These are phyloP conservation scores for Hoplodrina blanda DNA, from an alignment of 2,888 invertebrate species.

Conservation along the genomic window DNA sequence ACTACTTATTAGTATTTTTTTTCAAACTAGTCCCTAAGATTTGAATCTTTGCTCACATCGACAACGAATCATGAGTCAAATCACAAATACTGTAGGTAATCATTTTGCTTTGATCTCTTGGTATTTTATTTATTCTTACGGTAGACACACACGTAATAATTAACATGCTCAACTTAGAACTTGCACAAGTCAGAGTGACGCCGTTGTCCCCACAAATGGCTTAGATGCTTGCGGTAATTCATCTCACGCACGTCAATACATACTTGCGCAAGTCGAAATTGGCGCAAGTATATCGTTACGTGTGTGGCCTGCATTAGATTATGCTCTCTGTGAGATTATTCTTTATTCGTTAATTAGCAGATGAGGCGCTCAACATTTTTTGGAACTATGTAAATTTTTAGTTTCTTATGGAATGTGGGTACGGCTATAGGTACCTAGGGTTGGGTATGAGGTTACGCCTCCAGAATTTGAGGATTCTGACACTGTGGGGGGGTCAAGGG, in stretches of 20 bases:
- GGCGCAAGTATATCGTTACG: background rate
- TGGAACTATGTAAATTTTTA: conserved; percentile 14
- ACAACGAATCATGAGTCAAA: background rate
- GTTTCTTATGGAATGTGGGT: background rate
- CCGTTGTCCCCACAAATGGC: background rate
- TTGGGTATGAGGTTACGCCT: too few relatives aligned
- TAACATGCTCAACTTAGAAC: background rate
- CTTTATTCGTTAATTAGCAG: conserved; percentile 5
- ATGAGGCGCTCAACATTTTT: background rate
- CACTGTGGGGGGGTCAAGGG: too few relatives aligned
- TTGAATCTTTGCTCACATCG: background rate
- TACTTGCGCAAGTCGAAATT: background rate
- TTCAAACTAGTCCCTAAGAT: too few relatives aligned
- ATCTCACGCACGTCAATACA: too few relatives aligned
- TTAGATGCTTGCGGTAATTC: too few relatives aligned
- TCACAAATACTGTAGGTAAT: background rate
- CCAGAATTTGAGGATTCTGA: too few relatives aligned
- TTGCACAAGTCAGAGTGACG: background rate
- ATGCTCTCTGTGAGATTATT: conserved; percentile 3
- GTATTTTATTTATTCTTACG: background rate
- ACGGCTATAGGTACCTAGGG: too few relatives aligned
- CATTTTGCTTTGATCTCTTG: background rate
- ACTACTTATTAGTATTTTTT: too few relatives aligned
- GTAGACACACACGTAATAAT: too few relatives aligned
- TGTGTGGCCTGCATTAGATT: background rate